Percentiles rank a stretch among this genome's conserved stretches.
Conservation (phyloP, 2,113 vertebrate species). For the Alligator sinensis region DNA sequence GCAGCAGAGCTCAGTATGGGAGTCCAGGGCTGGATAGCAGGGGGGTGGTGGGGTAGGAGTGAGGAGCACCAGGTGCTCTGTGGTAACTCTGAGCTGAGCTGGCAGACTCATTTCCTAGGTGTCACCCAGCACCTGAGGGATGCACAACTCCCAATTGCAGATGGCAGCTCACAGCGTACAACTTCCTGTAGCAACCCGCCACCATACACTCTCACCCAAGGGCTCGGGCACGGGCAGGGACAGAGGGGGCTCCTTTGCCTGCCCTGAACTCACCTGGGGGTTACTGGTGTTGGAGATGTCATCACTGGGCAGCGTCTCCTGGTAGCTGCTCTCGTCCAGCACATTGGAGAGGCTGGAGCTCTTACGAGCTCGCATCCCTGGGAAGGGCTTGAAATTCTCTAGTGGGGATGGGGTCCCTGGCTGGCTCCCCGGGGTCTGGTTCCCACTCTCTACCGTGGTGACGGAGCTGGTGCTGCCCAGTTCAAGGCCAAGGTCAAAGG, state of each 20-base stretch:
- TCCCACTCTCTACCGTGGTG: conserved; percentile 62
- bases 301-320: conserved; percentile 86
- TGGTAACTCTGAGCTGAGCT: too few relatives aligned
- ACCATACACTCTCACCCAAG: too few relatives aligned
- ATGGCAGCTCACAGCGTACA: neutral
- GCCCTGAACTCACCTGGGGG: conserved; percentile 84
- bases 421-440: conserved; percentile 84
- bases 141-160: neutral
- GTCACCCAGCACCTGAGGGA: neutral
- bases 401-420: conserved; percentile 89
- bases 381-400: conserved; percentile 88
- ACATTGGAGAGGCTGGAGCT: conserved; percentile 97
- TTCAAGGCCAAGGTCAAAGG: conserved; percentile 89
- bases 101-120: too few relatives aligned
- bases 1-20: too few relatives aligned
- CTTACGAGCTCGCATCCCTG: conserved; percentile 78
- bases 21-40: too few relatives aligned
- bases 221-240: neutral
- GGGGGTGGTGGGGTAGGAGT: too few relatives aligned
- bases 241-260: neutral
- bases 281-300: conserved; percentile 93
- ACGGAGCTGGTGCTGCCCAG: conserved; percentile 75
- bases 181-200: neutral
- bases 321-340: conserved; percentile 91
- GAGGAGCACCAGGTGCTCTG: too few relatives aligned